Evolutionary conservation across 2,888 invertebrate species (phyloP).

Genomic region (Arctia plantaginis): DNA sequence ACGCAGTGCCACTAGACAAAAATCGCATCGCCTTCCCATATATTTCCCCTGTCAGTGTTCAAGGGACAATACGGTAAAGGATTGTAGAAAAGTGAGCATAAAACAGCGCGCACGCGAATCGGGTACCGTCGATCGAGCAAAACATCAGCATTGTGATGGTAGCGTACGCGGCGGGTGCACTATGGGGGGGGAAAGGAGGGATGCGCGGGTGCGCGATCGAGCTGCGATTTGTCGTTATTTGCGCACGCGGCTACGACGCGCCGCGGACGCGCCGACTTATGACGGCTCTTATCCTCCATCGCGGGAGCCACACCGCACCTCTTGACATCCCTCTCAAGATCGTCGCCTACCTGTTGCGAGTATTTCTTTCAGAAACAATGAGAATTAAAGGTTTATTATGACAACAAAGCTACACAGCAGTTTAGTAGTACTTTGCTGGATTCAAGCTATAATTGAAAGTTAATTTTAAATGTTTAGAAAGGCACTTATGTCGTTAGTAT

Average conservation of each 20-base stretch:
- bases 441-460: constrained; percentile 38
- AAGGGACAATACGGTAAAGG: constrained; percentile 76
- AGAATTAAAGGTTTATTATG: constrained; percentile 80
- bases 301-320: constrained; percentile 71
- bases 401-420: constrained; percentile 63
- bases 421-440: constrained; percentile 51
- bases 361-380: constrained; percentile 84
- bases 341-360: constrained; percentile 66
- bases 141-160: constrained; percentile 68
- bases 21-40: constrained; percentile 79
- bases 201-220: constrained; percentile 62
- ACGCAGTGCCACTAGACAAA: constrained; percentile 83
- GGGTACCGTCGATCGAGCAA: constrained; percentile 69
- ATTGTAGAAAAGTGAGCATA: constrained; percentile 81
- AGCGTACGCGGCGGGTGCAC: constrained; percentile 25
- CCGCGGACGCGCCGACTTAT: constrained; percentile 68
- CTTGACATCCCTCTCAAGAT: constrained; percentile 68
- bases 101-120: constrained; percentile 77
- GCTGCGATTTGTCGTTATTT: constrained; percentile 82
- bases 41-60: constrained; percentile 76
- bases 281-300: constrained; percentile 83
- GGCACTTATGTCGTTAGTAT: constrained; percentile 10
- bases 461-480: constrained; percentile 32
- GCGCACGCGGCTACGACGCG: constrained; percentile 63
- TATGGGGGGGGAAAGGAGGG: constrained; percentile 21